A percentile compares a stretch with the other conserved stretches of the same genome.
Conservation (phyloP, 2,797 vertebrate genomes). For the Chelonia mydas region DNA sequence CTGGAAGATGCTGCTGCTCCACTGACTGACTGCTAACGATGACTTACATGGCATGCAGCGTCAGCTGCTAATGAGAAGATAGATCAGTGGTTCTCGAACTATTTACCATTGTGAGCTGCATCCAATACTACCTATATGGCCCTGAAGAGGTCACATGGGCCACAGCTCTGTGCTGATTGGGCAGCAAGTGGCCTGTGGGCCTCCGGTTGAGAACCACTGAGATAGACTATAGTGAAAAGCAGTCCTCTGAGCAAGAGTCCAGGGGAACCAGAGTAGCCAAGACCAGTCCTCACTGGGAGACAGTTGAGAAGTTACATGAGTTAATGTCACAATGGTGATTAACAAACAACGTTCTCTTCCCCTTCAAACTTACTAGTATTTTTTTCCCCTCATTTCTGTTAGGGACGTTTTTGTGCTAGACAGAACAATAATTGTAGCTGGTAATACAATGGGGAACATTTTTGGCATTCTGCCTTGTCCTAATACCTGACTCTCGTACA, state of each 20-base stretch:
- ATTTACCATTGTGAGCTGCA: too few relatives aligned
- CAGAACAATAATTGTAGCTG: not conserved
- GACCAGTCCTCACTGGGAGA: not conserved
- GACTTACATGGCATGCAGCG: accelerated
- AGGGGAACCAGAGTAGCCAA: not conserved
- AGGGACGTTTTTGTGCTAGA: not conserved
- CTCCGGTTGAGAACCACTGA: too few relatives aligned
- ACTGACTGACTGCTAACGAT: not conserved
- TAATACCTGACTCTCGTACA: not conserved
- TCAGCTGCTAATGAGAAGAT: not conserved
- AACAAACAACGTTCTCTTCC: not conserved
- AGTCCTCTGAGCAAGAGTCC: not conserved
- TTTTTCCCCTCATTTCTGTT: not conserved
- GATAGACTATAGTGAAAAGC: not conserved
- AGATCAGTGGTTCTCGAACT: not conserved
- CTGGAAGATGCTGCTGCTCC: not conserved
- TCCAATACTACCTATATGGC: too few relatives aligned
- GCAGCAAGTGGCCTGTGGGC: too few relatives aligned
- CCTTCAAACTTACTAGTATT: not conserved
- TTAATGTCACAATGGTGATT: not conserved
- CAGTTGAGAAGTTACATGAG: not conserved
- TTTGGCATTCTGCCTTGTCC: not conserved
- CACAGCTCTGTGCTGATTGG: too few relatives aligned
- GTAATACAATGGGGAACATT: not conserved
- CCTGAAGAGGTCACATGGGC: too few relatives aligned